Evolutionary conservation across 2,797 vertebrate genomes (phyloP).

Genomic region (Sebastes aleutianus): DNA sequence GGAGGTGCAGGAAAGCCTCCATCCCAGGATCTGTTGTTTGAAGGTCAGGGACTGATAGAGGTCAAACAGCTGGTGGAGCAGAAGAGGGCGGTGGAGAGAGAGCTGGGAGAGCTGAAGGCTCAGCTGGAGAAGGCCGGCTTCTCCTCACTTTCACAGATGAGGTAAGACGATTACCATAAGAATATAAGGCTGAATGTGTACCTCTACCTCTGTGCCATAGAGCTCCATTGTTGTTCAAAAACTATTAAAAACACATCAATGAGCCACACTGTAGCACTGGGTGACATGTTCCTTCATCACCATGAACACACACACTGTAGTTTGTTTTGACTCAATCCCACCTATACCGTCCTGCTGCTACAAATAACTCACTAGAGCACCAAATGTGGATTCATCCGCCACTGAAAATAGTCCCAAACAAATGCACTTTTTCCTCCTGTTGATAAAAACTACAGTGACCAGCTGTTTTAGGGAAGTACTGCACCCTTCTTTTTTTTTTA

Average conservation of each 20-base stretch:
- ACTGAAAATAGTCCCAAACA: not conserved
- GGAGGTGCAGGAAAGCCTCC: constrained; percentile 34
- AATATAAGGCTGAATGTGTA: not conserved
- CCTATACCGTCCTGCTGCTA: not conserved
- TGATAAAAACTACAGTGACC: not conserved
- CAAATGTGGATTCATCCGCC: too few relatives aligned
- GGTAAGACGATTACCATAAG: constrained; percentile 66
- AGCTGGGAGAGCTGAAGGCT: constrained; percentile 87
- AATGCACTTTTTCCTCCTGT: not conserved
- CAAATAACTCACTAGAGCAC: not conserved
- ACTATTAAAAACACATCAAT: not conserved
- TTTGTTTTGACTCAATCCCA: not conserved
- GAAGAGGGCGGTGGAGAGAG: constrained; percentile 83
- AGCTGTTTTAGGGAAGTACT: not conserved
- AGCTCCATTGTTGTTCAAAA: too few relatives aligned
- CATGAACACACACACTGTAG: not conserved
- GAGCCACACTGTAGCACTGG: not conserved
- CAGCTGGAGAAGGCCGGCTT: constrained; percentile 90
- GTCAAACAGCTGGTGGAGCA: constrained; percentile 81
- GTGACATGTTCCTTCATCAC: not conserved
- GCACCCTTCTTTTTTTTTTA: not conserved
- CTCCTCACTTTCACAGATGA: constrained; percentile 89
- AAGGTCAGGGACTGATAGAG: constrained; percentile 74
- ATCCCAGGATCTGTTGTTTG: constrained; percentile 43
- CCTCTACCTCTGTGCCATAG: not conserved